Base-by-base conservation (phyloP, 2,797 vertebrate species). In the Cirrhinus mrigala region DNA sequence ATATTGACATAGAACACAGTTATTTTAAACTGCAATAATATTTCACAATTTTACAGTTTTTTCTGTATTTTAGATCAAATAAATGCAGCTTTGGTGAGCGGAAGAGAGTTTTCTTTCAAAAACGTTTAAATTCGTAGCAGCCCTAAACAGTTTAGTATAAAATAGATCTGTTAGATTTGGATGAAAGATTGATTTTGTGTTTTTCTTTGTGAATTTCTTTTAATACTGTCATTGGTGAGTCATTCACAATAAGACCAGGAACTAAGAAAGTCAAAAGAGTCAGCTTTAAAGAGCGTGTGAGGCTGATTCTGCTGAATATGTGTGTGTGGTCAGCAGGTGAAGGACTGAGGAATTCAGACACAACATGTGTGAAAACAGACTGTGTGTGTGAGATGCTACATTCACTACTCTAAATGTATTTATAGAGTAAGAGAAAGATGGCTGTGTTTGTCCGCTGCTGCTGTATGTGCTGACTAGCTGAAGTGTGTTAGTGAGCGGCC, bases 291-390 rank as follows among this genome's bases (percentile, higher is more conserved):
- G 29, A 52, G n/a, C 52, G 48, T 64, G 64, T 60, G 15, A 40
- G 37, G 44, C 40, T n/a, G 54, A 68, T 37, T 83, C 20, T 87
- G 54, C 40, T 84, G 80, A 20, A 79, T 85, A 15, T 64, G 33
- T 87, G 87, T 56, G 75, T 52, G 58, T 73, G 62, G 75, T 48
- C 62, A 81, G 79, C 84, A 83, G 85, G 75, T 86, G 66, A 81
- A 81, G 40, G 12, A 40, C 22, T 58, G 10, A 62, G 50, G 29
- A 46, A 79, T 70, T 50, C 14, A 52, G 8, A 74, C 33, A 37
- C 46, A 56, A n/a, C 58, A 84, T 68, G 64, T 64, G 50, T 70
- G 58, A 77, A 84, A 77, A 70, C 75, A 84, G 33, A 46, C 50
- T 3, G 54, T 58, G 56, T 48, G 68, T 82, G 69, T 60, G 44